Conservation (phyloP, 1,140 invertebrate species). For the Panagrolaimus sp. region DNA sequence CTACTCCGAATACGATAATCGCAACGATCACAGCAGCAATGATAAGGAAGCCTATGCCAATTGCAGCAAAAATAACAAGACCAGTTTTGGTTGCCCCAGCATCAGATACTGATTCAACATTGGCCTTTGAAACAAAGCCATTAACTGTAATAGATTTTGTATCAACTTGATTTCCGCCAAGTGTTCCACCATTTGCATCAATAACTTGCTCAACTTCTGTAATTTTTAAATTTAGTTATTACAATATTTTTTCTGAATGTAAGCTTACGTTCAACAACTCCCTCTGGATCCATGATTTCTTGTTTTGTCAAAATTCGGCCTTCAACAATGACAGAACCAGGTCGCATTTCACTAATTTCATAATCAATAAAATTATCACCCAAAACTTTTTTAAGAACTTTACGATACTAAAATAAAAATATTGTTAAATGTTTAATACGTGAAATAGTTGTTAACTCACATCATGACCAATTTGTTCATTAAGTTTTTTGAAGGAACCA, state of each 20-base stretch:
- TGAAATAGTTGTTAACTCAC: background rate
- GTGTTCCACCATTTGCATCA: background rate
- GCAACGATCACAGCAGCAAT: constrained; percentile 2
- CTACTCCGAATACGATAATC: background rate
- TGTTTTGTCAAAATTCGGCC: constrained; percentile 3
- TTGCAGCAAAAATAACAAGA: background rate
- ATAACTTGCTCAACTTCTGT: constrained; percentile 2
- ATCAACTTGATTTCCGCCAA: background rate
- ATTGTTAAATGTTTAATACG: no score
- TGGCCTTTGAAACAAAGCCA: constrained; percentile 2
- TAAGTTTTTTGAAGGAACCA: constrained; percentile 10
- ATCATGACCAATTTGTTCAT: constrained; percentile 5
- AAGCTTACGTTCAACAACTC: no score
- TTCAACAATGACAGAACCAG: constrained; percentile 9
- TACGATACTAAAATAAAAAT: background rate
- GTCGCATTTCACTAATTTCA: constrained; percentile 5
- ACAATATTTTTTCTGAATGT: no score
- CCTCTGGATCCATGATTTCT: background rate
- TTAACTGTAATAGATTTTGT: background rate
- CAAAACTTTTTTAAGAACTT: background rate
- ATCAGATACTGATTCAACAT: background rate
- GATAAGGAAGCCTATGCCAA: background rate
- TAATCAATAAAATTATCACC: constrained; percentile 4
- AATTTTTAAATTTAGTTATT: no score
- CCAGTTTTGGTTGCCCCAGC: background rate